Base-by-base conservation (phyloP, 2,797 vertebrate genomes). In the Steatocranus sp. region DNA sequence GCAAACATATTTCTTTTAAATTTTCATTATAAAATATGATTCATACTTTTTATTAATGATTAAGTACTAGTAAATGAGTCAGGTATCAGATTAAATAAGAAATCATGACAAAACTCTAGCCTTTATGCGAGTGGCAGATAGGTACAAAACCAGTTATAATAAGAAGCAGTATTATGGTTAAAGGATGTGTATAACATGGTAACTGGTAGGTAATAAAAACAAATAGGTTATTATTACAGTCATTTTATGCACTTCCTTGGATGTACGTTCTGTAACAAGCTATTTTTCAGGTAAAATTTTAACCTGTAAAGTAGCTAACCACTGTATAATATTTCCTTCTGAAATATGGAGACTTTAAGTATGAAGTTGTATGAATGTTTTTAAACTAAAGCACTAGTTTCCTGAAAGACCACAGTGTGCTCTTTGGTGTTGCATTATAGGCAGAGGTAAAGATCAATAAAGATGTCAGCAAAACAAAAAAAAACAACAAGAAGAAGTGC, bases 401-500 rank as follows among this genome's bases (percentile, higher is more conserved):
- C 32, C 49, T 38, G 8, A 53, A 41, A 46, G 10, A 48, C 41
- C 7, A 18, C 41, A 23, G 34, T 61, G 34, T 9, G 78, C 30
- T 36, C 9, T 49, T 20, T 3, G 48, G n/a, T 63, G 49, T 46
- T 51, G 74, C 20, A 53, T n/a, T 8, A 7, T 32, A 6, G 41
- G 34, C 75, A 38, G 50, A 75, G 20, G 58, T 50, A 38, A 70
- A 53, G 23, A 75, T 84, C 56, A 84, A 32, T 23, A 53, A 89
- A 68, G 18, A 79, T 46, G 50, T 8, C 58, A 27, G 58, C 68
- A 83, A 87, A 82, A 82, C 66, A 85, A 84, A 80, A 43, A 34
- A 80, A 79, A 87, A 75, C 46, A 87, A 85, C 46, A 87, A 85
- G 63, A 12, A 36, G 58, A 80, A 53, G 51, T 76, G 49, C 54